Evolutionary conservation across 2,888 invertebrate species (phyloP).

Genomic region (Drosophila limbata): DNA sequence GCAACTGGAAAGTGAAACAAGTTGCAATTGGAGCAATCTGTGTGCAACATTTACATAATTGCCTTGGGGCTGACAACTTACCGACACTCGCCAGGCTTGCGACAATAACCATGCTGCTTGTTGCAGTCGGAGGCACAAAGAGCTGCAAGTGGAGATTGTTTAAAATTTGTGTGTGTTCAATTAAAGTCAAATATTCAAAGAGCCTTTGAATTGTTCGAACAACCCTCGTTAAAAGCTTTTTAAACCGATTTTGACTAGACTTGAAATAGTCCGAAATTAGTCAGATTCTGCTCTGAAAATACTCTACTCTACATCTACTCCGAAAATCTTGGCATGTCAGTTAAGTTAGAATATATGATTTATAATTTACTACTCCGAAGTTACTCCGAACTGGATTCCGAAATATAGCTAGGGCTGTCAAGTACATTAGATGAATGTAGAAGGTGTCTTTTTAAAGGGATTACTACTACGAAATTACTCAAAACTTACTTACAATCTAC

Average conservation of each 20-base stretch:
- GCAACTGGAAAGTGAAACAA: constrained; percentile 86
- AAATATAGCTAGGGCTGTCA: too few relatives aligned
- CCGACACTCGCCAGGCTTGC: constrained; percentile 91
- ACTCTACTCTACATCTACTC: background rate
- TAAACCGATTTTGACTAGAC: background rate
- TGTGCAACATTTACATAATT: background rate
- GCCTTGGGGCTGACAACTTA: constrained; percentile 81
- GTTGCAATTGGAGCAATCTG: background rate
- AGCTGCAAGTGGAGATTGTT: constrained; percentile 87
- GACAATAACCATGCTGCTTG: constrained; percentile 93
- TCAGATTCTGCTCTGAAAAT: background rate
- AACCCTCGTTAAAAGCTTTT: background rate
- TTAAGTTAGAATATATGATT: too few relatives aligned
- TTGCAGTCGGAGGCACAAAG: constrained; percentile 94
- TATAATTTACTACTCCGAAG: too few relatives aligned
- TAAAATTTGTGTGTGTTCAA: background rate
- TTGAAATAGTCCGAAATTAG: background rate
- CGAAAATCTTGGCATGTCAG: background rate
- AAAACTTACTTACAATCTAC: background rate
- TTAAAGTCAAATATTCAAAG: background rate
- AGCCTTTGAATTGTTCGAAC: background rate
- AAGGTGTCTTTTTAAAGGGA: too few relatives aligned
- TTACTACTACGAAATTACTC: background rate
- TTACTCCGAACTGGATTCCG: too few relatives aligned
- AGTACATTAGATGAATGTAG: too few relatives aligned